phyloP scores from a whole-genome alignment of 2,888 invertebrate species.

The Drosophila anomelani region DNA sequence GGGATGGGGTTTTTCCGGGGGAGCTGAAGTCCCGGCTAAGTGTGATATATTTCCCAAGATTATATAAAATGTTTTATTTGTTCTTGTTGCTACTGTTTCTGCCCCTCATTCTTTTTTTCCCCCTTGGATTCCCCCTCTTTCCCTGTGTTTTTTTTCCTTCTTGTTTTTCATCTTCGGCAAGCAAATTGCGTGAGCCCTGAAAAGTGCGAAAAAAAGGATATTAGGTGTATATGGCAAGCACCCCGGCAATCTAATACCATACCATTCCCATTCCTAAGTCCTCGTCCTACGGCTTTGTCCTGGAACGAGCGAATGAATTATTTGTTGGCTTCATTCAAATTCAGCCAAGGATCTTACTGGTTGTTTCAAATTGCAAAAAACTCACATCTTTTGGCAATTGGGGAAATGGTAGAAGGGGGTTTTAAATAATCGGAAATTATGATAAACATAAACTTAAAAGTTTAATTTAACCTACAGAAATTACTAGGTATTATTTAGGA shows the following conservation, averaged over 20 bases:
- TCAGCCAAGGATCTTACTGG: conserved; percentile 49
- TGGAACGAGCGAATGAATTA: conserved; percentile 77
- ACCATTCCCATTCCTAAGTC: conserved; percentile 19
- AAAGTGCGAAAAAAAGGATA: conserved; percentile 50
- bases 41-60: conserved; percentile 85
- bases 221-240: conserved; percentile 41
- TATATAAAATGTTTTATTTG: conserved; percentile 84
- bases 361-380: conserved; percentile 52
- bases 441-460: too few relatives aligned
- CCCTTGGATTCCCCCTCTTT: background rate
- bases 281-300: conserved; percentile 16
- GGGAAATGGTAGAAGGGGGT: background rate
- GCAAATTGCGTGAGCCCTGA: conserved; percentile 78
- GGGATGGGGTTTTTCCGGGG: conserved; percentile 11
- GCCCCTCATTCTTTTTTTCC: conserved; percentile 10
- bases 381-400: conserved; percentile 28
- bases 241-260: conserved; percentile 11
- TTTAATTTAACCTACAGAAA: background rate
- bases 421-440: background rate
- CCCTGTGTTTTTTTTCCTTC: conserved; percentile 7
- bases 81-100: conserved; percentile 64
- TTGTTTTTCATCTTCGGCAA: conserved; percentile 55
- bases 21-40: conserved; percentile 70
- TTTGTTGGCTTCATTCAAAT: conserved; percentile 75
- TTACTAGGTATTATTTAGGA: too few relatives aligned